phyloP scores from a whole-genome alignment of 2,797 vertebrate genomes.

The Xiphophorus birchmanni region DNA sequence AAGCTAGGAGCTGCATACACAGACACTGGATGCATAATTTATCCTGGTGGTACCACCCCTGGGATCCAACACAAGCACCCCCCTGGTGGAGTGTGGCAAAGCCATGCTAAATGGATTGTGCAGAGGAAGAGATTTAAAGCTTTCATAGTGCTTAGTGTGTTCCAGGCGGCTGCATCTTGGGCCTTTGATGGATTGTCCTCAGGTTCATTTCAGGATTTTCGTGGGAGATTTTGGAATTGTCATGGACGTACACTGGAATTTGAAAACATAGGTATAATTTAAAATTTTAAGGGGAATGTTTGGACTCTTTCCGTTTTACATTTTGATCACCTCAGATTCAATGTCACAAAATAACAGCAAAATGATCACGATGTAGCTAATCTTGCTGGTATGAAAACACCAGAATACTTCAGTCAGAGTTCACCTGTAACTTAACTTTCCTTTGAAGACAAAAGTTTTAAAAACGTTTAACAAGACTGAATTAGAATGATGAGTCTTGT shows the following conservation, averaged over 20 bases:
- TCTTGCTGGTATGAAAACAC: neutral
- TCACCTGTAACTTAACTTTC: neutral
- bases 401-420: neutral
- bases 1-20: conserved; percentile 41
- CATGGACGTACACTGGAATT: conserved; percentile 26
- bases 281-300: neutral
- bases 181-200: conserved; percentile 78
- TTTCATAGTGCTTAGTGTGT: conserved; percentile 72
- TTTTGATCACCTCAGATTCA: neutral
- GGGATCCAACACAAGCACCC: conserved; percentile 55
- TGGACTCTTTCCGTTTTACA: neutral
- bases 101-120: conserved; percentile 81
- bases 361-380: neutral
- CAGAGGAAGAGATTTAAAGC: conserved; percentile 80
- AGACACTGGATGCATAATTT: conserved; percentile 57
- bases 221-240: conserved; percentile 41
- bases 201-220: conserved; percentile 63
- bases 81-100: conserved; percentile 70
- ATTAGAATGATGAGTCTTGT: conserved; percentile 50
- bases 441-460: neutral
- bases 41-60: conserved; percentile 57
- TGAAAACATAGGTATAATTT: conserved; percentile 27
- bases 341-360: neutral
- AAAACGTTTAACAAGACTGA: neutral
- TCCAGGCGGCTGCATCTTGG: conserved; percentile 62